Evolutionary conservation across 1,140 invertebrate genomes (phyloP).

Genomic region (Steinernema feltiae): DNA sequence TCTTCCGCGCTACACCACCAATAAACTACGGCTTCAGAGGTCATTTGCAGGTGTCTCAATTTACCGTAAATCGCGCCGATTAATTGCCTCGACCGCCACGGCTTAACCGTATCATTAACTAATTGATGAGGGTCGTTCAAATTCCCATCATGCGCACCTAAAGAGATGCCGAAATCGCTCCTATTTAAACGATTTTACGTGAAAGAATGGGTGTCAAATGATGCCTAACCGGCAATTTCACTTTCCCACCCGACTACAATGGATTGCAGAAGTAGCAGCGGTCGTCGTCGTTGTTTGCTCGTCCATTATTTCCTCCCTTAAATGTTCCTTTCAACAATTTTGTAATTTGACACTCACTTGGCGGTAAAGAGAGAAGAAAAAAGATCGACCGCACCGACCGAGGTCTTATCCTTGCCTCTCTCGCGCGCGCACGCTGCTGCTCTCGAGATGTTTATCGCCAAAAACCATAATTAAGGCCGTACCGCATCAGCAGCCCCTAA

Average conservation of each 20-base stretch:
- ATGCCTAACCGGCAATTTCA: too few species aligned
- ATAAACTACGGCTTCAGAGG: background rate
- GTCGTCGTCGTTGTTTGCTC: background rate
- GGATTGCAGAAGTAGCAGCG: too few species aligned
- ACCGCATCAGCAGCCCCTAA: background rate
- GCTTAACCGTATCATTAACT: background rate
- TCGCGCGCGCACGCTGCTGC: background rate
- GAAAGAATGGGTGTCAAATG: too few species aligned
- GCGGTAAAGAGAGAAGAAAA: background rate
- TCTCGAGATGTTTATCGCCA: slow-evolving; percentile 7
- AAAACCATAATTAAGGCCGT: slow-evolving; percentile 12
- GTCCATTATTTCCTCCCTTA: background rate
- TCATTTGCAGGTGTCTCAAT: background rate
- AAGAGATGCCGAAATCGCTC: too few species aligned
- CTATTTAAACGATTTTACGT: too few species aligned
- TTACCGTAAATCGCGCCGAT: background rate
- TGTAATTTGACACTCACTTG: background rate
- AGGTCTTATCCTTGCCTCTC: background rate
- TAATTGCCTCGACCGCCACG: background rate
- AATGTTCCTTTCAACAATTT: background rate
- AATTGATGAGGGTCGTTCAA: background rate
- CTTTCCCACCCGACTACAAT: too few species aligned
- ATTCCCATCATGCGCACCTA: too few species aligned
- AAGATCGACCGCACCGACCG: background rate
- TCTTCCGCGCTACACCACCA: background rate